These are phyloP conservation scores for Chloropsis hardwickii DNA, from an alignment of 2,113 vertebrate species.

Conservation along the genomic window DNA sequence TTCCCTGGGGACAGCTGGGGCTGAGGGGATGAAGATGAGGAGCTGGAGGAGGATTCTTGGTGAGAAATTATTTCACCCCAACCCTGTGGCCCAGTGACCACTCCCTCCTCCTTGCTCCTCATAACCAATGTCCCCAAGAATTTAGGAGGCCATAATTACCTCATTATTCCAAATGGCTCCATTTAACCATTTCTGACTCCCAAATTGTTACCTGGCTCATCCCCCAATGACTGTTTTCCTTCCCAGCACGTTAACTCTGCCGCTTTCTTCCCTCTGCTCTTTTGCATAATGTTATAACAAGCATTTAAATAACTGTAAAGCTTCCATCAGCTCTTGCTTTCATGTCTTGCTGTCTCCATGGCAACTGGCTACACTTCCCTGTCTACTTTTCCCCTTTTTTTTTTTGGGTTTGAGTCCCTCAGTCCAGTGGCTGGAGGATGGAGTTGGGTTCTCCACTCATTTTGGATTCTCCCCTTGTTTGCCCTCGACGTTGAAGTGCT, in stretches of 20 bases:
- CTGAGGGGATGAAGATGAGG: neutral
- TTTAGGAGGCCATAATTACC: neutral
- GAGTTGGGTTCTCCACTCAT: neutral
- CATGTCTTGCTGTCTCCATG: slow-evolving; percentile 54
- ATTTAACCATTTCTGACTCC: slow-evolving; percentile 5
- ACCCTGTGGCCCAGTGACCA: rapidly evolving
- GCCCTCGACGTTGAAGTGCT: rapidly evolving
- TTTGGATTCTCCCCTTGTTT: neutral
- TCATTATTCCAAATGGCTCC: slow-evolving; percentile 14
- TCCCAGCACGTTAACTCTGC: neutral
- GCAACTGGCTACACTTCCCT: slow-evolving; percentile 58
- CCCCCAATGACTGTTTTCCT: slow-evolving; percentile 19
- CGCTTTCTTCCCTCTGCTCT: neutral
- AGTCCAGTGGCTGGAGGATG: slow-evolving; percentile 5
- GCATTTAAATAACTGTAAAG: slow-evolving; percentile 68
- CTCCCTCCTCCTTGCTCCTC: neutral
- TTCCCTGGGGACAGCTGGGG: neutral
- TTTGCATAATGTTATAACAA: slow-evolving; percentile 65
- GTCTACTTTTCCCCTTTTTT: slow-evolving; percentile 4
- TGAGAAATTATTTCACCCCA: neutral
- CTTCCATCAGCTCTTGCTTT: slow-evolving; percentile 64
- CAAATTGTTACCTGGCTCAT: neutral
- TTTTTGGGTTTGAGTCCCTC: neutral
- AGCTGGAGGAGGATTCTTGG: neutral
- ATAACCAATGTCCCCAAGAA: neutral